Base-by-base conservation (phyloP, 1,140 invertebrate species). In the Papilio helenus region DNA sequence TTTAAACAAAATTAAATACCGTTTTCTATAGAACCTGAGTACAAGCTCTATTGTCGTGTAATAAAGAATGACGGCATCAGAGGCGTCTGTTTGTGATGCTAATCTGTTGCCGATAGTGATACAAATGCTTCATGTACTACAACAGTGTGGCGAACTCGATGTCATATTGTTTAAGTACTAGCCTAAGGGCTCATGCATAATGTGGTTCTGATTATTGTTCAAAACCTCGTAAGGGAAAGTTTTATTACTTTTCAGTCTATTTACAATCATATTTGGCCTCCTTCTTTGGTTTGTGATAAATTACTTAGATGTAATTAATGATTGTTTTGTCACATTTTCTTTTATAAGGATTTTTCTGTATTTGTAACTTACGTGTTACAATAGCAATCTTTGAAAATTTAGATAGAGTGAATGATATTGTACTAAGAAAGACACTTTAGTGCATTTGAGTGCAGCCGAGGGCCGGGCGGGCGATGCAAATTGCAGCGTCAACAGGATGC, bases 401-500 rank as follows among this genome's bases (percentile, higher is more conserved):
- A 20, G 18, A 20, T 55, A 8, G 0, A 55, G 1, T 55, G 51
- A 55, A n/a, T 8, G 18, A 68, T 29, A 16, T 68, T 16, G 61
- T 29, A 3, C 23, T 58, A 20, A 58, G n/a, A n/a, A 20, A 58
- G n/a, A n/a, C 9, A 34, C 14, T 68, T 68, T 12, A 68, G 61
- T 68, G 23, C 20, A 23, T 68, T 12, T 29, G 23, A 68, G 14
- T 68, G 61, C 26, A 29, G 23, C 23, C 26, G 26, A 68, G 12
- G 61, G 10, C 23, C 12, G 34, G 34, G 71, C 34, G 14, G 71
- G 71, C 34, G 71, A 72, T 72, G 71, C 71, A 72, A 72, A 72
- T 72, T 72, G 71, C 71, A 42, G 18, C 14, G 71, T 44, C 71
- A 42, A 42, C 34, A 72, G 71, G 71, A 72, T 72, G 71, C 71